Evolutionary conservation across 1,140 invertebrate species (phyloP), one percentile per base, ranked within the genome.

Genomic region (Penaeus indicus): DNA sequence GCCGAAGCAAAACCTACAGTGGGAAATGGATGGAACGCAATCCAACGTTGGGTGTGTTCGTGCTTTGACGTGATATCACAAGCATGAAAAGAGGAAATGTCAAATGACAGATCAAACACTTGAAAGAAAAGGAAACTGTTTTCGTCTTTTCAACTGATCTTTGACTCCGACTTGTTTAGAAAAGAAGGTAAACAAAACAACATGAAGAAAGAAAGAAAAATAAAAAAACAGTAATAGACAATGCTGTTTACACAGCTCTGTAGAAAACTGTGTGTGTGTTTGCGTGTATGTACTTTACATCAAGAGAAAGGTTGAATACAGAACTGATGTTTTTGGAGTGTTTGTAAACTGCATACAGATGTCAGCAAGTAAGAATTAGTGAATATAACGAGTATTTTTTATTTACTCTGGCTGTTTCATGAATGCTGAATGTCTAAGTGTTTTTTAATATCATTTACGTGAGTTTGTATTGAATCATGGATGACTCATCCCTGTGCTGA

Each of bases 231-330:
- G 38, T 27, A 79, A 16, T 22, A 79, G 47, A n/a, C 22, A 22
- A 38, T 32, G 22, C 25, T 82, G 60, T 82, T 22, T 82, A 82
- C 60, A 82, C 60, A 82, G 21, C 42, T 61, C 47, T 82, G 60
- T 82, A 82, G 42, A 82, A 60, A 82, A 60, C 47, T 82, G n/a
- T 82, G 60, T 61, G 60, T 82, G 60, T 82, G 60, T 82, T 18
- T 82, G 60, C 3, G 60, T 82, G 60, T 82, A 25, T 82, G 60
- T 82, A 82, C 54, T 54, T 5, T 54, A 16, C 54, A 54, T 54
- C 54, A 13, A 54, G 54, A 54, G 4, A 54, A 54, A 54, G 54
- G 54, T 11, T 54, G 54, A 11, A 54, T 54, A 54, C 8, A 54
- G 16, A 54, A 54, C 54, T 54, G 10, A 54, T 54, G 0, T 54